Base-by-base conservation (phyloP, 1,140 invertebrate species). In the Caerostris darwini region DNA sequence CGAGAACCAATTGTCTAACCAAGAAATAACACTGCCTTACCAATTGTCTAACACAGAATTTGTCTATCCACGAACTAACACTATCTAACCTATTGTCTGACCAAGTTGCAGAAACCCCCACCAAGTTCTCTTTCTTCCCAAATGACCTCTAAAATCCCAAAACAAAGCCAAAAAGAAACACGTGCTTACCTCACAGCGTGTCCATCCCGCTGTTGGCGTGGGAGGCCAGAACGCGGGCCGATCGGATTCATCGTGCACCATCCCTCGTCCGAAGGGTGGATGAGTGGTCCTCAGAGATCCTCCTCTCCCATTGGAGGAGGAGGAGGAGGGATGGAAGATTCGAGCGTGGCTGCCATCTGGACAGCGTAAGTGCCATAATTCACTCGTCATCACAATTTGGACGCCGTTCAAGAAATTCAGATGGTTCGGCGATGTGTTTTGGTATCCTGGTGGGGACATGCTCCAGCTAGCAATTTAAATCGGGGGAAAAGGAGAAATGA, bases 171-270 rank as follows among this genome's bases (percentile, higher is more conserved):
- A 10, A 19, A 8, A 57, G 17, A 17, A 34, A 58, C 2, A 53
- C 5, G 34, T 86, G 50, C 50, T 53, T 57, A 64, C 59, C 86
- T 88, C 59, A 88, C 8, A 7, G 7, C 19, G 12, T 6, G 34
- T 88, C 61, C 86, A 53, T 53, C 86, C 59, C 54, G 71, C 56
- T 56, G 50, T 58, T 56, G 82, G 82, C 57, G 19, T 19, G 8
- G 71, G 50, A 54, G 86, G 86, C 86, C 86, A 88, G 54, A 88
- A 88, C 6, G 61, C 19, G 64, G 86, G 86, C 50, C 86, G 86
- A 64, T 61, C 59, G 85, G n/a, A 12, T 50, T 8, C 86, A 54
- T 64, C 86, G 6, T 34, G 19, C 86, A 88, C 50, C 86, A 88
- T 88, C 86, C 19, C 19, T 85, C 83, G 54, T 85, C 83, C 83